These are phyloP conservation scores for Odontomachus brunneus DNA, from an alignment of 1,140 invertebrate species.

Conservation along the genomic window DNA sequence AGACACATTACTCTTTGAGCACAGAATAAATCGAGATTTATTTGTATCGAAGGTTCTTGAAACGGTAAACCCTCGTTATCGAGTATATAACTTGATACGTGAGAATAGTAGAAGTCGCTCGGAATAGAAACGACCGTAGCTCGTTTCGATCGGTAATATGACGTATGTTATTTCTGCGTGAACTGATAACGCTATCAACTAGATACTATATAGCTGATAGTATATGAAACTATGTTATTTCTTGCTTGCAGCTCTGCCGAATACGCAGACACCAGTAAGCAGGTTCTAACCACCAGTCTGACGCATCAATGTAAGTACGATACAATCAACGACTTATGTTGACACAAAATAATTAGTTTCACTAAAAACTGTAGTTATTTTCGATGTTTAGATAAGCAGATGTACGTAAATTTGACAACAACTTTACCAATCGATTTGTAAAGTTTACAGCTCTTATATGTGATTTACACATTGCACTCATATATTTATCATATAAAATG, in stretches of 20 bases:
- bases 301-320: slow-evolving; percentile 79
- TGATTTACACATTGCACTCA: too few relatives aligned
- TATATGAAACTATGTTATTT: slow-evolving; percentile 21
- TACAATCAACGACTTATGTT: too few relatives aligned
- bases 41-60: slow-evolving; percentile 6
- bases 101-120: not conserved
- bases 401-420: too few relatives aligned
- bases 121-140: not conserved
- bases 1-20: slow-evolving; percentile 33
- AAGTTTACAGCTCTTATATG: too few relatives aligned
- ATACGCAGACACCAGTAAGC: slow-evolving; percentile 72
- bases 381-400: too few relatives aligned
- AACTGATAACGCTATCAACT: not conserved
- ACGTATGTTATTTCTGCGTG: not conserved
- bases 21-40: slow-evolving; percentile 46
- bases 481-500: too few relatives aligned
- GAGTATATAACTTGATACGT: slow-evolving; percentile 1
- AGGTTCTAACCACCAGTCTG: slow-evolving; percentile 79
- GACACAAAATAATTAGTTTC: too few relatives aligned
- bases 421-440: too few relatives aligned
- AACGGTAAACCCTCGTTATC: slow-evolving; percentile 23
- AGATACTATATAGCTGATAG: not conserved
- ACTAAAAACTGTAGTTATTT: too few relatives aligned
- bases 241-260: slow-evolving; percentile 73
- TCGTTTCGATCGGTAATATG: not conserved